Conservation (phyloP, 2,888 invertebrate genomes). For the Heliconius sara region DNA sequence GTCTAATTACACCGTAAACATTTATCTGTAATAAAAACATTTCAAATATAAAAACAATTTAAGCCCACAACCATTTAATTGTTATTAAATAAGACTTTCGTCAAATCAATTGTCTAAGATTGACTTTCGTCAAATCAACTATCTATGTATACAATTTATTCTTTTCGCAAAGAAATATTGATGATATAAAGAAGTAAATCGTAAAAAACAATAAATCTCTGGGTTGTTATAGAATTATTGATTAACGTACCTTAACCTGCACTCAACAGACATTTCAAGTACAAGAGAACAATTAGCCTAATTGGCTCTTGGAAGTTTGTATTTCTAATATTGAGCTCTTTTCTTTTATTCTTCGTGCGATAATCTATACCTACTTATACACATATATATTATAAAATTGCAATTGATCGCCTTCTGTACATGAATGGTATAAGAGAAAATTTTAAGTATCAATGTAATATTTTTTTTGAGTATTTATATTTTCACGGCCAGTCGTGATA, state of each 20-base stretch:
- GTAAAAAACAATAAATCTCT: not conserved
- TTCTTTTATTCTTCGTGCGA: not conserved
- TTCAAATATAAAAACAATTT: not conserved
- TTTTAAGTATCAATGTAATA: no score
- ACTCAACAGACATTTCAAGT: conserved; percentile 6
- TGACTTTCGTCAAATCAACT: not conserved
- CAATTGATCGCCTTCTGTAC: no score
- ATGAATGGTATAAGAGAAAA: no score
- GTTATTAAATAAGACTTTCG: not conserved
- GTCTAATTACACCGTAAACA: not conserved
- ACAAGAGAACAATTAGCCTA: conserved; percentile 12
- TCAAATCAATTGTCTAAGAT: not conserved
- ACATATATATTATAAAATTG: no score
- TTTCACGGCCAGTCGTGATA: no score
- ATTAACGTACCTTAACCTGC: not conserved
- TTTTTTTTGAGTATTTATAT: no score
- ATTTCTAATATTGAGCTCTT: conserved; percentile 5
- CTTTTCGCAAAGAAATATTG: not conserved
- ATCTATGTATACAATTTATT: not conserved
- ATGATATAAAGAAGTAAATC: no score
- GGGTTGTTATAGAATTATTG: conserved; percentile 1
- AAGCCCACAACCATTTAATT: not conserved
- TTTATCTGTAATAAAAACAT: not conserved
- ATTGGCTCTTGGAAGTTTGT: conserved; percentile 4
- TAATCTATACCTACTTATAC: no score